These are phyloP conservation scores for Distichodus sexfasciatus DNA, from an alignment of 2,797 vertebrate species.

Conservation along the genomic window DNA sequence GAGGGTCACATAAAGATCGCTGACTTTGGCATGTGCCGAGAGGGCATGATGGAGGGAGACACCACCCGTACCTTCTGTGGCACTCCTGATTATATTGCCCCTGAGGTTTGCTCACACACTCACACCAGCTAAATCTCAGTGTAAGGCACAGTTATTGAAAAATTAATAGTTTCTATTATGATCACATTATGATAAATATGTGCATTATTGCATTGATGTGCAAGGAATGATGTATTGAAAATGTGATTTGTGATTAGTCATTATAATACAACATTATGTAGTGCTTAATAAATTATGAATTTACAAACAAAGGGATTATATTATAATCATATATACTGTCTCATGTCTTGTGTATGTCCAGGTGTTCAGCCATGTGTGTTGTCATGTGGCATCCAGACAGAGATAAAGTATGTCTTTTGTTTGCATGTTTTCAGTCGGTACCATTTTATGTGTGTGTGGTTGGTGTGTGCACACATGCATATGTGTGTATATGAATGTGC, in stretches of 20 bases:
- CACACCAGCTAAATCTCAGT: background rate
- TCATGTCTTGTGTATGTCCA: no score
- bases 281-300: no score
- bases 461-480: slow-evolving; percentile 1
- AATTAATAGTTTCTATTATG: background rate
- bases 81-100: slow-evolving; percentile 91
- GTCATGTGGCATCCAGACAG: background rate
- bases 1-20: slow-evolving; percentile 93
- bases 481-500: slow-evolving; percentile 14
- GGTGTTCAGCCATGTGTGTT: no score
- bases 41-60: slow-evolving; percentile 82
- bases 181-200: no score
- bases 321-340: no score
- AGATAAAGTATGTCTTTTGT: background rate
- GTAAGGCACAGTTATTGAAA: background rate
- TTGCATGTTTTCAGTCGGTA: background rate
- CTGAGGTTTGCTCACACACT: slow-evolving; percentile 74
- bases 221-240: no score
- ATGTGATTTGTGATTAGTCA: no score
- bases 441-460: slow-evolving; percentile 19
- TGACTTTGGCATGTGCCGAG: slow-evolving; percentile 92
- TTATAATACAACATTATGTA: no score
- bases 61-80: slow-evolving; percentile 90
- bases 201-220: no score
- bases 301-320: no score